These are phyloP conservation scores for Actenoides lindsayi DNA, from an alignment of 2,113 vertebrate species.

Conservation along the genomic window DNA sequence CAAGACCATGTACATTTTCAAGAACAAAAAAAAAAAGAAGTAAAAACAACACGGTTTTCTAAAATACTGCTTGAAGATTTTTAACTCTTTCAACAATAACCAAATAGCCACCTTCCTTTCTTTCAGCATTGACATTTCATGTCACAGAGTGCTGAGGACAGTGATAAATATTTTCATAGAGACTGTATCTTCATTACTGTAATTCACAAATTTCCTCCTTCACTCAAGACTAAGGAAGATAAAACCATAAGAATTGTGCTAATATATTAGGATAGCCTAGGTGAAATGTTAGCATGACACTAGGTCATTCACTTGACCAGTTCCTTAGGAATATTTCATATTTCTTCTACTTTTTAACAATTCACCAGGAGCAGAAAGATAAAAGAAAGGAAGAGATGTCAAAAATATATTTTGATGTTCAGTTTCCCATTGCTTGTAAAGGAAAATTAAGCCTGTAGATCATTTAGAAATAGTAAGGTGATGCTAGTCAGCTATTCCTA, in stretches of 20 bases:
- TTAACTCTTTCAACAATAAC: neutral
- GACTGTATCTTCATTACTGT: neutral
- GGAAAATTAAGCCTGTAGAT: neutral
- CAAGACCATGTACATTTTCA: neutral
- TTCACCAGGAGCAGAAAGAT: neutral
- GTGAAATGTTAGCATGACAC: neutral
- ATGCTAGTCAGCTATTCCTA: neutral
- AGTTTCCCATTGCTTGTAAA: neutral
- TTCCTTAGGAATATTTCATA: neutral
- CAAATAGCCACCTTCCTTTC: neutral
- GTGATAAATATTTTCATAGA: neutral
- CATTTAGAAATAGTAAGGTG: neutral
- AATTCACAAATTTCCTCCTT: neutral
- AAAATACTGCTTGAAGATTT: neutral
- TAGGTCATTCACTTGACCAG: neutral
- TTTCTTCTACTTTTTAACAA: neutral
- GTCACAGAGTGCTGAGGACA: neutral
- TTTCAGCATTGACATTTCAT: neutral
- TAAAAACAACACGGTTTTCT: neutral
- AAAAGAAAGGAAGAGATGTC: neutral
- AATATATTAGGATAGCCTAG: neutral
- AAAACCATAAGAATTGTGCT: neutral
- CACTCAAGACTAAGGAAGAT: neutral
- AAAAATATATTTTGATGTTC: neutral
- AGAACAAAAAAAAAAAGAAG: neutral